phyloP scores from a whole-genome alignment of 2,113 vertebrate genomes.

The Peromyscus californicus region DNA sequence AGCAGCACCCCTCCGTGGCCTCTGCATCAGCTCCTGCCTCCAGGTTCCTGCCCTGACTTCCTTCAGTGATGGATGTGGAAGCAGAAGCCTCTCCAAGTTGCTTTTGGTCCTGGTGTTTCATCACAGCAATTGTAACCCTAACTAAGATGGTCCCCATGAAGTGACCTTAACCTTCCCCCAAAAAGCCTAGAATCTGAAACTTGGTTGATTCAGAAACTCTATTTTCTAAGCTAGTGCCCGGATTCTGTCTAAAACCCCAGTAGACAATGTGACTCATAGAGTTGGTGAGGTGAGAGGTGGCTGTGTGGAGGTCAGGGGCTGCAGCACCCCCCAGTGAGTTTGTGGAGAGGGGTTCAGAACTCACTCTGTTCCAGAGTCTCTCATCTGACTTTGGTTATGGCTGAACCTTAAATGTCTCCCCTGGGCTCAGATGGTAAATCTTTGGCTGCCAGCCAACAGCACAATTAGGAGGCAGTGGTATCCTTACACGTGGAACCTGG shows the following conservation, averaged over 20 bases:
- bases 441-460: background rate
- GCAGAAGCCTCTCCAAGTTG: background rate
- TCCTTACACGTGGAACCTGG: background rate
- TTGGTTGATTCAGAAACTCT: background rate
- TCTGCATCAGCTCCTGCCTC: background rate
- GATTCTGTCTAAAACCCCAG: background rate
- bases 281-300: background rate
- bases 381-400: background rate
- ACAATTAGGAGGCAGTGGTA: background rate
- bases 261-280: background rate
- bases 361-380: background rate
- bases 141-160: background rate
- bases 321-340: background rate
- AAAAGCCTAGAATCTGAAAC: slow-evolving; percentile 39
- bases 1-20: background rate
- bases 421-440: background rate
- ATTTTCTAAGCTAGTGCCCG: background rate
- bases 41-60: background rate
- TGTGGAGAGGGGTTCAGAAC: background rate
- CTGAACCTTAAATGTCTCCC: background rate
- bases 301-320: background rate
- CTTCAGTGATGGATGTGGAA: background rate
- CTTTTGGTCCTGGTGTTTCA: background rate
- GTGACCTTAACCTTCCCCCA: background rate
- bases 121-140: background rate